phyloP scores from a whole-genome alignment of 2,113 vertebrate genomes.

The Microtus oregoni region DNA sequence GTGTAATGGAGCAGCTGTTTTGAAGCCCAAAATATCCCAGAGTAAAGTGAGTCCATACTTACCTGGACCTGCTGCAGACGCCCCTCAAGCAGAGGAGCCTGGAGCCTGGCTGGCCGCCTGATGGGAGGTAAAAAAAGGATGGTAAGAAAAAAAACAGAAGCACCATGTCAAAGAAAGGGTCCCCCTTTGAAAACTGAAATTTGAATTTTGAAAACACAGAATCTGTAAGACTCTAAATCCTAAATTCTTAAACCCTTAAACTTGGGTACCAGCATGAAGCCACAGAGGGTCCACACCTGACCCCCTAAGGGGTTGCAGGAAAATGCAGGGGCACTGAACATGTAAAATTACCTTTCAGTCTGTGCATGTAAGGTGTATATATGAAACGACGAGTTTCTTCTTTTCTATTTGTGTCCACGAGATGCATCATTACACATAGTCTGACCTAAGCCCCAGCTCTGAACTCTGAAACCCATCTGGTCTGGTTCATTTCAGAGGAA shows the following conservation, averaged over 20 bases:
- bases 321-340: background rate
- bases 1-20: constrained; percentile 55
- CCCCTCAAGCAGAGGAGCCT: background rate
- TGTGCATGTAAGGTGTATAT: no score
- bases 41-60: background rate
- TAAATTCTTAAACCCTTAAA: background rate
- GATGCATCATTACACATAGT: background rate
- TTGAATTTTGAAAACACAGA: background rate
- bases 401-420: background rate
- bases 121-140: background rate
- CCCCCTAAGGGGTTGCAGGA: background rate
- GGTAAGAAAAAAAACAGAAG: background rate
- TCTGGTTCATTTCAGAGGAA: background rate
- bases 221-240: background rate
- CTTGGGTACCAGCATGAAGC: background rate
- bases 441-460: background rate
- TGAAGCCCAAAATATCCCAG: background rate
- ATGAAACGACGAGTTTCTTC: background rate
- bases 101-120: background rate
- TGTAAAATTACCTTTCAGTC: background rate
- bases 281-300: background rate
- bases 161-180: background rate
- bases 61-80: background rate
- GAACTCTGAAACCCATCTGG: background rate
- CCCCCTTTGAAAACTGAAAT: background rate